Percentiles rank a stretch among this genome's conserved stretches.
Evolutionary conservation across 2,113 vertebrate genomes (phyloP).

Genomic region (Cheilinus undulatus): DNA sequence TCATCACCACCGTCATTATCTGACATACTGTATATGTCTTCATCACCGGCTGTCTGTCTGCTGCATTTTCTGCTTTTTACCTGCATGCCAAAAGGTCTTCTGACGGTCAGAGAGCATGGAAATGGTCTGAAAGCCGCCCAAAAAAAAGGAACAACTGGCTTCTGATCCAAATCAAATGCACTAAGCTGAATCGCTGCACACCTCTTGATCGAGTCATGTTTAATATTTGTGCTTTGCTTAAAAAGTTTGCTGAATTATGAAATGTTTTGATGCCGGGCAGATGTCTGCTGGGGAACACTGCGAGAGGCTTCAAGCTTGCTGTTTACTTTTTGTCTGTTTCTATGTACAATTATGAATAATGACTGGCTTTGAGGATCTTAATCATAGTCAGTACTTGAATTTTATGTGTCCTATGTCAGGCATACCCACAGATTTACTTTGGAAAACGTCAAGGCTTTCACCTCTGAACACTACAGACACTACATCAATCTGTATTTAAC

Average conservation of each 20-base stretch:
- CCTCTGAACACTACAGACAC: too few species aligned
- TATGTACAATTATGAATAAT: background rate
- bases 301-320: slow-evolving; percentile 30
- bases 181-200: slow-evolving; percentile 84
- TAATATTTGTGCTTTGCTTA: slow-evolving; percentile 75
- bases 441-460: too few species aligned
- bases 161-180: slow-evolving; percentile 66
- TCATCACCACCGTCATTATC: slow-evolving; percentile 38
- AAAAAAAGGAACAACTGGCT: slow-evolving; percentile 48
- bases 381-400: too few species aligned
- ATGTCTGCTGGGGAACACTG: slow-evolving; percentile 28
- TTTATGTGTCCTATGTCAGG: too few species aligned
- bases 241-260: slow-evolving; percentile 32
- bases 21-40: slow-evolving; percentile 18
- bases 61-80: slow-evolving; percentile 82
- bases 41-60: slow-evolving; percentile 60
- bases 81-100: slow-evolving; percentile 85
- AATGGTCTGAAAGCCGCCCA: slow-evolving; percentile 30
- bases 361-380: too few species aligned
- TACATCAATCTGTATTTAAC: too few species aligned
- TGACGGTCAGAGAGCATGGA: slow-evolving; percentile 75
- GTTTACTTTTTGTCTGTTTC: slow-evolving; percentile 13
- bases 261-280: slow-evolving; percentile 23
- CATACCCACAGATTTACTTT: too few species aligned
- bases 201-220: slow-evolving; percentile 85